phyloP scores from a whole-genome alignment of 1,140 invertebrate genomes.

The Arion vulgaris region DNA sequence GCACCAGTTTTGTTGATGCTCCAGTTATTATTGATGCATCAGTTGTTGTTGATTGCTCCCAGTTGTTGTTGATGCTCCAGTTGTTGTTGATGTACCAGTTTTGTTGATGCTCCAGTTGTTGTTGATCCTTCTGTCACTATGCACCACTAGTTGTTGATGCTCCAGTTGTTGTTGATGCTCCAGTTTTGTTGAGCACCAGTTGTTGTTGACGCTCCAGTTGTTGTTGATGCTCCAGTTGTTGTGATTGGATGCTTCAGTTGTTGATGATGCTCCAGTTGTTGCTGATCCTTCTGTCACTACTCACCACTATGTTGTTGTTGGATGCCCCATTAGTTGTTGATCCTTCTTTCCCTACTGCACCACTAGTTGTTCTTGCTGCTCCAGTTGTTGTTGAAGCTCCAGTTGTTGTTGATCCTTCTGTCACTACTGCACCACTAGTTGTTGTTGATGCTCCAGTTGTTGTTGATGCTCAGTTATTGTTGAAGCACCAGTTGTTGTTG shows the following conservation, averaged over 20 bases:
- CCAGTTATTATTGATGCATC: too few relatives aligned
- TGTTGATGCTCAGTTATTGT: neutral
- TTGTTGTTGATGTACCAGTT: neutral
- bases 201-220: neutral
- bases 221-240: neutral
- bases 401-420: neutral
- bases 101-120: too few relatives aligned
- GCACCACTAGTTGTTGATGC: too few relatives aligned
- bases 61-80: too few relatives aligned
- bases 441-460: slow-evolving; percentile 20
- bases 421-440: slow-evolving; percentile 6
- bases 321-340: slow-evolving; percentile 2
- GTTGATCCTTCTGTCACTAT: neutral
- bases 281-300: slow-evolving; percentile 2
- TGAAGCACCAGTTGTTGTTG: too few relatives aligned
- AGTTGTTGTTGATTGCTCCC: too few relatives aligned
- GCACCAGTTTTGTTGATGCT: too few relatives aligned
- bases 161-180: neutral
- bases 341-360: neutral
- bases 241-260: too few relatives aligned
- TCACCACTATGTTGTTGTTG: neutral
- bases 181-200: neutral
- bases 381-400: neutral
- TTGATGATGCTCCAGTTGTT: neutral
- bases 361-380: neutral